A percentile compares a stretch with the other conserved stretches of the same genome.
Evolutionary conservation across 1,140 invertebrate genomes (phyloP).

Genomic region (Metaphire vulgaris): DNA sequence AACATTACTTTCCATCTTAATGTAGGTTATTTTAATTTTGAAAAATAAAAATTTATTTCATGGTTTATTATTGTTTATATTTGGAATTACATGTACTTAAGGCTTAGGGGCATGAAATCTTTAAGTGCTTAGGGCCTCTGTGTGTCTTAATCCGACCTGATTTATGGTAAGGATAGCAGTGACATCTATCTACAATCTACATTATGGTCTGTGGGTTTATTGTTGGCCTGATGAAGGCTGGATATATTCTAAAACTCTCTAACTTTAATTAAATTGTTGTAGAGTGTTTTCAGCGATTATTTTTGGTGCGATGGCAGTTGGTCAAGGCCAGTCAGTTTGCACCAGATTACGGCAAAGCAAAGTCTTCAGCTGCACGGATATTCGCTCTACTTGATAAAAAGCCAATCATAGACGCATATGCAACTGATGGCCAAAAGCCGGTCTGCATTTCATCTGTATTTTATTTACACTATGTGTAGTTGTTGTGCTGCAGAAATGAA

Average conservation of each 20-base stretch:
- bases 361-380: constrained; percentile 64
- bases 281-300: constrained; percentile 63
- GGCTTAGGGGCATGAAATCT: no score
- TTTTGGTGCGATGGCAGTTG: constrained; percentile 81
- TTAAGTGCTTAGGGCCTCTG: not conserved
- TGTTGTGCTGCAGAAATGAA: no score
- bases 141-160: not conserved
- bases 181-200: no score
- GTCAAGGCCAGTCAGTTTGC: constrained; percentile 79
- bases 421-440: constrained; percentile 40
- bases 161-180: no score
- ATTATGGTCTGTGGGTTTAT: no score
- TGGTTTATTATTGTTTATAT: no score
- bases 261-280: not conserved
- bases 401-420: constrained; percentile 53
- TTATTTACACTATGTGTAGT: no score
- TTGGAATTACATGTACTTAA: no score
- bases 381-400: constrained; percentile 53
- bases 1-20: no score
- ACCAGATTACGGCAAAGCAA: constrained; percentile 78
- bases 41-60: no score
- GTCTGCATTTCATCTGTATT: constrained; percentile 14
- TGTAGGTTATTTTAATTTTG: no score
- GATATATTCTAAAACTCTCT: not conserved
- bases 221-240: no score